Conservation (phyloP, 2,888 invertebrate genomes). For the Spodoptera exigua region DNA sequence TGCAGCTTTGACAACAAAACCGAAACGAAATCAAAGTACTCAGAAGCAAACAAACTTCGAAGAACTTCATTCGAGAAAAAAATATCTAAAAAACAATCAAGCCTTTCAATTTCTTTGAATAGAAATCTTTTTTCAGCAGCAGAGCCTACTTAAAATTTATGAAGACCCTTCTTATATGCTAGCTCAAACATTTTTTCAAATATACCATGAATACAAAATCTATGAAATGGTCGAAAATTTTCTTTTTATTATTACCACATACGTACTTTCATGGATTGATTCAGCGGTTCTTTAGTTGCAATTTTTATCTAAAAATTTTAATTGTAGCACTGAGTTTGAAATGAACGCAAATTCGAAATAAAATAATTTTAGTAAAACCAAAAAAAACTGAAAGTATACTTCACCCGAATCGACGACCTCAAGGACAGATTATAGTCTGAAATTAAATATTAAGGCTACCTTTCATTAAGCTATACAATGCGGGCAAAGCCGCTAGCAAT, state of each 20-base stretch:
- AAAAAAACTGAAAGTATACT: slow-evolving; percentile 7
- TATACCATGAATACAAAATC: slow-evolving; percentile 47
- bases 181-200: slow-evolving; percentile 35
- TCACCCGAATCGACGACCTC: no score
- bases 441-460: no score
- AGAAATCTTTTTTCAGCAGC: slow-evolving; percentile 23
- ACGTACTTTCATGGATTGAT: slow-evolving; percentile 8
- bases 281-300: no score
- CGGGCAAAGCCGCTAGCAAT: no score
- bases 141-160: slow-evolving; percentile 45
- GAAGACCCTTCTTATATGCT: slow-evolving; percentile 41
- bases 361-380: no score
- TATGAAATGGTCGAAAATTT: slow-evolving; percentile 27
- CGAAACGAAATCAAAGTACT: no score
- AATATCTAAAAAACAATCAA: slow-evolving; percentile 25
- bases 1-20: no score
- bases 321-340: no score
- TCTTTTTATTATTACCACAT: slow-evolving; percentile 11
- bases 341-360: no score
- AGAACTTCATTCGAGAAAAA: neutral
- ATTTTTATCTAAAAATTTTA: no score
- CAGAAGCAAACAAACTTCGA: neutral
- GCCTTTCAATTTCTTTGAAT: slow-evolving; percentile 14
- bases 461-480: no score
- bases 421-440: no score